phyloP scores from a whole-genome alignment of 1,140 invertebrate species.

The Luehdorfia chinensis region DNA sequence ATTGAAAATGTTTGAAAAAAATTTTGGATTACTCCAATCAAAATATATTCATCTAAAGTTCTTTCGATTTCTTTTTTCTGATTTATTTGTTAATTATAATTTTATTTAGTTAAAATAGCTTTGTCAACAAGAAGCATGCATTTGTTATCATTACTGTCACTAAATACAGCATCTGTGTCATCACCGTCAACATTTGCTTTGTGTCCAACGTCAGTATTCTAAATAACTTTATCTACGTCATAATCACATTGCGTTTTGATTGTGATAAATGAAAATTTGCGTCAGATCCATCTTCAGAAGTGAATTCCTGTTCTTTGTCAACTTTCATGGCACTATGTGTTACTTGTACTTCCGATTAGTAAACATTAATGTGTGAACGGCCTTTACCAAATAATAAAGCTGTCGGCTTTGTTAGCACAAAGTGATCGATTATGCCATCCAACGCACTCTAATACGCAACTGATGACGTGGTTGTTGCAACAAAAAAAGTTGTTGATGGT shows the following conservation, averaged over 20 bases:
- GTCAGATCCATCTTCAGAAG: constrained; percentile 13
- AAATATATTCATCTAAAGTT: too few relatives aligned
- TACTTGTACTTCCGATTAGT: constrained; percentile 13
- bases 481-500: too few relatives aligned
- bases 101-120: too few relatives aligned
- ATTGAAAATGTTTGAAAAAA: not conserved
- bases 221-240: constrained; percentile 1
- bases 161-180: constrained; percentile 1
- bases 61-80: too few relatives aligned
- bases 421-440: constrained; percentile 44
- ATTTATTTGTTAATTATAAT: too few relatives aligned
- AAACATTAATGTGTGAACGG: constrained; percentile 32
- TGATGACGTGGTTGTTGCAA: too few relatives aligned
- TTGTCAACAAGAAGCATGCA: constrained; percentile 9
- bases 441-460: too few relatives aligned
- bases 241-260: constrained; percentile 3
- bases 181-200: too few relatives aligned
- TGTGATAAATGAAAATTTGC: constrained; percentile 15
- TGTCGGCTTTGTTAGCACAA: constrained; percentile 51
- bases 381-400: constrained; percentile 58
- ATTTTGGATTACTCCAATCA: constrained; percentile 1
- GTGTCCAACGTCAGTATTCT: too few relatives aligned
- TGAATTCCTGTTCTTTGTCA: constrained; percentile 21
- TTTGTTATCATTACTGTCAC: not conserved
- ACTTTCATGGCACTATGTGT: constrained; percentile 5